Conservation (phyloP, 2,113 vertebrate genomes). For the Malurus elegans region DNA sequence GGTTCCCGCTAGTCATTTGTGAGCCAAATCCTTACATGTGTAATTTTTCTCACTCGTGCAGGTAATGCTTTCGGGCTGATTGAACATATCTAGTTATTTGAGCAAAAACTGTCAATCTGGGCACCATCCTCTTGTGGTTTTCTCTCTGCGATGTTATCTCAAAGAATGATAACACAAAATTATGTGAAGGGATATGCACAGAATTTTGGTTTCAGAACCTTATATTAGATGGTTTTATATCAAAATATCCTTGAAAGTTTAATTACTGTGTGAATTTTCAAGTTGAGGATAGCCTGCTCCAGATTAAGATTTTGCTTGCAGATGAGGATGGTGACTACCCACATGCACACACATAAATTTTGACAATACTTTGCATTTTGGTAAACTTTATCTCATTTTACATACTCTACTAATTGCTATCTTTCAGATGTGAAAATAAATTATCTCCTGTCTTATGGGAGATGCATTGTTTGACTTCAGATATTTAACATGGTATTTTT, state of each 20-base stretch:
- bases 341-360: neutral
- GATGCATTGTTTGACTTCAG: conserved; percentile 47
- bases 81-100: neutral
- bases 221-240: neutral
- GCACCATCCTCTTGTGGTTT: neutral
- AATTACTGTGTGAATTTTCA: neutral
- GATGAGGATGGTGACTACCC: neutral
- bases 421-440: conserved; percentile 34
- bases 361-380: neutral
- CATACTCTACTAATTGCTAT: neutral
- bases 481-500: conserved; percentile 43
- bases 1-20: neutral
- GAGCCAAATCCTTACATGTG: neutral
- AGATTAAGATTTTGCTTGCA: neutral
- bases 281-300: neutral
- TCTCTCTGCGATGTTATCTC: neutral
- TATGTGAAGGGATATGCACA: neutral
- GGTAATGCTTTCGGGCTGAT: neutral
- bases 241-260: neutral
- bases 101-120: neutral
- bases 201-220: neutral
- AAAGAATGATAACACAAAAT: neutral
- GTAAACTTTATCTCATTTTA: neutral
- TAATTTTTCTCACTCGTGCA: neutral
- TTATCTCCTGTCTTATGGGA: conserved; percentile 27